Evolutionary conservation across 2,888 invertebrate genomes (phyloP).

Genomic region (Limnephilus rhombicus): DNA sequence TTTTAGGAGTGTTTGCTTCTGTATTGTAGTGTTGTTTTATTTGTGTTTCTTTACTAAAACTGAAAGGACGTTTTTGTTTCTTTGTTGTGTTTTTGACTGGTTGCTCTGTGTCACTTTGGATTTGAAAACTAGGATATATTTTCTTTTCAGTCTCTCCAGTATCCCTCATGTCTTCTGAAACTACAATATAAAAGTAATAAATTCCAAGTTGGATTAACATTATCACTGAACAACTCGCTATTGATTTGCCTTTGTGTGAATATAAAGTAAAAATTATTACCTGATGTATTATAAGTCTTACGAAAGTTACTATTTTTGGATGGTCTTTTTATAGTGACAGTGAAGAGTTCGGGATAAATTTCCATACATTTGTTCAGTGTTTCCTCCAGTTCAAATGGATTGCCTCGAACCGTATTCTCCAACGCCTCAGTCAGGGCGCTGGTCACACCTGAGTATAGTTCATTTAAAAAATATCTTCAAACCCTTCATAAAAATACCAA

Average conservation of each 20-base stretch:
- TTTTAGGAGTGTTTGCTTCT: neutral
- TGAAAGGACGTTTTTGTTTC: slow-evolving; percentile 22
- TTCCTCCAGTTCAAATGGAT: slow-evolving; percentile 74
- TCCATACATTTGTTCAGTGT: slow-evolving; percentile 74
- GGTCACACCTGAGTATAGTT: slow-evolving; percentile 73
- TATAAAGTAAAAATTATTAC: neutral
- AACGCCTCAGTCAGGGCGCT: slow-evolving; percentile 79
- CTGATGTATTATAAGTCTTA: slow-evolving; percentile 64
- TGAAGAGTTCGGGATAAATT: slow-evolving; percentile 76
- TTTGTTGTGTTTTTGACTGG: neutral
- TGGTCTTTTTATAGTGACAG: slow-evolving; percentile 68
- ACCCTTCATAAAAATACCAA: slow-evolving; percentile 53
- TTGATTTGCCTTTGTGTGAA: neutral
- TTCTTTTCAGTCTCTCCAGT: slow-evolving; percentile 40
- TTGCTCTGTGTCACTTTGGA: slow-evolving; percentile 42
- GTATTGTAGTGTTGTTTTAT: slow-evolving; percentile 29
- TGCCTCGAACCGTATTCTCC: slow-evolving; percentile 78
- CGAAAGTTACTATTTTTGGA: slow-evolving; percentile 60
- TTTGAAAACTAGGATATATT: slow-evolving; percentile 47
- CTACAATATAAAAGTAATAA: neutral
- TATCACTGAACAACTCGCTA: neutral
- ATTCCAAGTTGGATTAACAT: neutral
- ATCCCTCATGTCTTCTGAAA: slow-evolving; percentile 59
- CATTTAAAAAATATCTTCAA: neutral
- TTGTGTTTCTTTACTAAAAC: slow-evolving; percentile 40